These are phyloP conservation scores for Agrotis ipsilon DNA, from an alignment of 2,888 invertebrate genomes.

Conservation along the genomic window DNA sequence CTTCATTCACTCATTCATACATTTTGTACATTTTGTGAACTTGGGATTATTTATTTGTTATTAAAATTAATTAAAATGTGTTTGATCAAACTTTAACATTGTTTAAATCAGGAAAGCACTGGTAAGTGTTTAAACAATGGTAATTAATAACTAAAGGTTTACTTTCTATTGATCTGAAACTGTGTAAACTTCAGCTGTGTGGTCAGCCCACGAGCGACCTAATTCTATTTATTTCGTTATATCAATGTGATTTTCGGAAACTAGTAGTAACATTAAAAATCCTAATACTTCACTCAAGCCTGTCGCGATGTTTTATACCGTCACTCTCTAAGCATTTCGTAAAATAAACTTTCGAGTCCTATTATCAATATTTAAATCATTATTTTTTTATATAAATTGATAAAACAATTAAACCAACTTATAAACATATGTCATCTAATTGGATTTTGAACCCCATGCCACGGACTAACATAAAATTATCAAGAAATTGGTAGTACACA, in stretches of 20 bases:
- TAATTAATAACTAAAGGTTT: neutral
- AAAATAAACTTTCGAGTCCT: neutral
- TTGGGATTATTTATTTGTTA: conserved; percentile 25
- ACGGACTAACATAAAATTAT: neutral
- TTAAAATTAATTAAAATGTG: conserved; percentile 57
- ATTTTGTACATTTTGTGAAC: conserved; percentile 53
- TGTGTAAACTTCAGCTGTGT: conserved; percentile 49
- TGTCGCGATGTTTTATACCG: neutral
- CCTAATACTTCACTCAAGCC: neutral
- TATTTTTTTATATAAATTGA: neutral
- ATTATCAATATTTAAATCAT: neutral
- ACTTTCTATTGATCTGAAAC: conserved; percentile 26
- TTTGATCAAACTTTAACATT: conserved; percentile 26
- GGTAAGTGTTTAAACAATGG: conserved; percentile 61
- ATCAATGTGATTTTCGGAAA: conserved; percentile 6
- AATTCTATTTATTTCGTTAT: conserved; percentile 44
- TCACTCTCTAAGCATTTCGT: too few species aligned
- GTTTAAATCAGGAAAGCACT: conserved; percentile 39
- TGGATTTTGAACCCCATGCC: neutral
- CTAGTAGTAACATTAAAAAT: neutral
- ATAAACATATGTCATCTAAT: neutral
- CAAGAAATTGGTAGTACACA: neutral
- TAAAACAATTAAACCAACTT: too few species aligned
- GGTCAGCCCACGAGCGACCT: conserved; percentile 61
- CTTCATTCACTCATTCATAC: conserved; percentile 35